Percentiles rank a stretch among this genome's conserved stretches.
Conservation (phyloP, 92 coral and sea anemone species). For the Palythoa grandis region DNA sequence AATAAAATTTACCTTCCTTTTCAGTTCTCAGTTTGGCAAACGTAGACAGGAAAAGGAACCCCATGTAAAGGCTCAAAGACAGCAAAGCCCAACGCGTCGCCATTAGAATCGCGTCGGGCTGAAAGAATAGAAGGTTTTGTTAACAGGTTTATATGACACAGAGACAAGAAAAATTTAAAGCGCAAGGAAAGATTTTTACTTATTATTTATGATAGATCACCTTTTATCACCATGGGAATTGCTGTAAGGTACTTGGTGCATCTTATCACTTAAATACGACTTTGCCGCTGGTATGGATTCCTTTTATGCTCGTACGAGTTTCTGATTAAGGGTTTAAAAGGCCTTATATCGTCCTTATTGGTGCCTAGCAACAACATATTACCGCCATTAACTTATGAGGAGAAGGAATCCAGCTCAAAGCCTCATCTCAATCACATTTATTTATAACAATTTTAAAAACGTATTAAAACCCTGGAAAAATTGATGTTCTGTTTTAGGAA, state of each 20-base stretch:
- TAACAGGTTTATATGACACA: conserved; percentile 5
- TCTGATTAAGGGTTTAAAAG: conserved; percentile 26
- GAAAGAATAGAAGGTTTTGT: conserved; percentile 15
- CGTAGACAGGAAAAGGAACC: neutral
- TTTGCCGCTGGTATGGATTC: conserved; percentile 15
- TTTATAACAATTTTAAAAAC: neutral
- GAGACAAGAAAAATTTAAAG: neutral
- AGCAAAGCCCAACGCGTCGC: conserved; percentile 6
- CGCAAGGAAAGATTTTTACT: conserved; percentile 4
- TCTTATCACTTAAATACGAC: conserved; percentile 12
- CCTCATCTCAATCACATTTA: neutral
- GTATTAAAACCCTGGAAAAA: neutral
- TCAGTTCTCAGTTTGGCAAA: neutral
- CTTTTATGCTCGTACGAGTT: conserved; percentile 6
- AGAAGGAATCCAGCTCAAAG: neutral
- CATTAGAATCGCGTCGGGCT: conserved; percentile 40
- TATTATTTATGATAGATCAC: conserved; percentile 2
- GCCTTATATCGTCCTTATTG: neutral
- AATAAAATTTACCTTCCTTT: conserved; percentile 22
- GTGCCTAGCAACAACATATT: conserved; percentile 27
- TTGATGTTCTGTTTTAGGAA: neutral
- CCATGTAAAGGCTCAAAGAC: neutral
- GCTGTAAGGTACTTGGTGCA: neutral
- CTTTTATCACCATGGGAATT: neutral
- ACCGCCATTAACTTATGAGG: conserved; percentile 17